Conservation (phyloP, 1,140 invertebrate species). For the Papilio machaon region DNA sequence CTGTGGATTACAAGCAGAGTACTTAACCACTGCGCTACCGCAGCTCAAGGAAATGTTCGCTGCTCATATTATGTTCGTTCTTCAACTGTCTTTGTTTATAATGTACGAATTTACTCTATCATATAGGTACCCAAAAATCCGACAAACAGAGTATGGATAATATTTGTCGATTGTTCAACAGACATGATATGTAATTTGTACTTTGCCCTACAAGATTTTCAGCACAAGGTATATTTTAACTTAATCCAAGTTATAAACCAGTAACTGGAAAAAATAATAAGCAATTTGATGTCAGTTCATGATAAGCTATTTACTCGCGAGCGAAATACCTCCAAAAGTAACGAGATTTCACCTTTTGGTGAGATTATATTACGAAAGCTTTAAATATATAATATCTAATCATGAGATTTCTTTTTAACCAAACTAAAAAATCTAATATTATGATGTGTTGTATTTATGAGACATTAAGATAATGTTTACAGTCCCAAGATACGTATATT, state of each 20-base stretch:
- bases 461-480: background rate
- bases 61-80: too few relatives aligned
- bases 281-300: slow-evolving; percentile 19
- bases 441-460: background rate
- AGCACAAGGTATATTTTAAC: background rate
- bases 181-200: too few relatives aligned
- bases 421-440: background rate
- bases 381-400: slow-evolving; percentile 9
- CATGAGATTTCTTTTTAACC: background rate
- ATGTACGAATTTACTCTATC: too few relatives aligned
- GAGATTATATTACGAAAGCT: background rate
- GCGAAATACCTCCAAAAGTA: slow-evolving; percentile 5
- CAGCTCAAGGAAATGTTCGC: too few relatives aligned
- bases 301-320: slow-evolving; percentile 16
- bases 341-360: background rate
- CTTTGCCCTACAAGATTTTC: background rate
- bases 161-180: too few relatives aligned
- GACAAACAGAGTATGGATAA: too few relatives aligned
- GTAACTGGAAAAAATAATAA: slow-evolving; percentile 22
- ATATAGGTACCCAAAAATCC: too few relatives aligned
- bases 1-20: too few relatives aligned
- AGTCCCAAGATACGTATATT: too few relatives aligned
- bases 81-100: too few relatives aligned
- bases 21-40: background rate
- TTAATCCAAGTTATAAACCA: background rate